Percentiles rank a stretch among this genome's conserved stretches.
Conservation (phyloP, 2,888 invertebrate species). For the Trachelus iudaicus region DNA sequence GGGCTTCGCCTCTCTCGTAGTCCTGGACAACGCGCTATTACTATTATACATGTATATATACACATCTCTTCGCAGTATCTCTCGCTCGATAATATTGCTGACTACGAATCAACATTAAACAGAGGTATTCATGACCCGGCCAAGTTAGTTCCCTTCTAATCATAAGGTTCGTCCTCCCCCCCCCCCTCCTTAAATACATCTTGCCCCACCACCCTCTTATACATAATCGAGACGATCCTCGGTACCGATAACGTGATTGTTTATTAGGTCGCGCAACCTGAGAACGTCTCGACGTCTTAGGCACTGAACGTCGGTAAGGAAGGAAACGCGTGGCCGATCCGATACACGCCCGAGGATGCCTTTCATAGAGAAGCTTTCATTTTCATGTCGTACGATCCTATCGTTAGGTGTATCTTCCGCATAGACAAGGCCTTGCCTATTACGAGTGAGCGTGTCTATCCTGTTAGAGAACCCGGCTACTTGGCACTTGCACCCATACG, state of each 20-base stretch:
- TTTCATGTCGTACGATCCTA: slow-evolving; percentile 4
- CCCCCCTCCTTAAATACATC: not conserved
- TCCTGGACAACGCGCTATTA: not conserved
- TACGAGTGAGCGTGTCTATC: not conserved
- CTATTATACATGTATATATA: not conserved
- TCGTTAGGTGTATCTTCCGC: not conserved
- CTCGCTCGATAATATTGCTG: not conserved
- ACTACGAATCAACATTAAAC: not conserved
- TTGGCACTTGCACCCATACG: not conserved
- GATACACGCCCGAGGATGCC: not conserved
- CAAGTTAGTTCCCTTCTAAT: not conserved
- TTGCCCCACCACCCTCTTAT: not conserved
- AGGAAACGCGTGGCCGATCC: not conserved
- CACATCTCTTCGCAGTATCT: not conserved
- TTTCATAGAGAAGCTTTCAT: slow-evolving; percentile 2
- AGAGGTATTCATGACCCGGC: not conserved
- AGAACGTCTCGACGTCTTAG: not conserved
- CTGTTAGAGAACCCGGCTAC: not conserved
- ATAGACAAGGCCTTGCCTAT: not conserved
- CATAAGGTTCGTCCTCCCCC: not conserved
- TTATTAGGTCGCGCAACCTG: not conserved
- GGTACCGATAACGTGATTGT: not conserved
- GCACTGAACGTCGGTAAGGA: not conserved
- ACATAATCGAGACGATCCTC: not conserved
- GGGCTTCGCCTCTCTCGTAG: not conserved